Evolutionary conservation across 1,140 invertebrate genomes (phyloP), one percentile per base, ranked within the genome.

Genomic region (Trichomalopsis sarcophagae): DNA sequence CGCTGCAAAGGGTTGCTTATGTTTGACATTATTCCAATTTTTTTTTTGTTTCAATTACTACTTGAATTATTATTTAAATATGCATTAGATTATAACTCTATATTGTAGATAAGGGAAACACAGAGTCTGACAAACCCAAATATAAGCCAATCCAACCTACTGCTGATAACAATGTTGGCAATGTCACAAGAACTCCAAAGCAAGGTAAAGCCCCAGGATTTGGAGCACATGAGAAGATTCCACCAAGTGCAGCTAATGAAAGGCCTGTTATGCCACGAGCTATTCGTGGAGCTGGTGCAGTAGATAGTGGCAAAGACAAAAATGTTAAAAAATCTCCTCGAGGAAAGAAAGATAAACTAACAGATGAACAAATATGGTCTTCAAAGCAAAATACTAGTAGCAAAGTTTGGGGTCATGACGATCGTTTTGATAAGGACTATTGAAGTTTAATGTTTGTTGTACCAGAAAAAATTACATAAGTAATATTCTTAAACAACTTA

Each of bases 341-440:
- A 50, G 73, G 82, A n/a, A 85, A 82, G 68, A 87, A 87, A 50
- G 84, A 87, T 55, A 88, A 88, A 83, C 14, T 85, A 11, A 87
- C 74, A 23, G 86, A 88, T 79, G 78, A 86, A 23, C 69, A 86
- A 81, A 84, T 86, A 44, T 88, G 86, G 86, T 87, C 84, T 10
- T 86, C 81, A 7, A 85, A 87, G 55, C 81, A 84, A 79, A 85
- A 86, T 74, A 86, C 81, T 77, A 79, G 47, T 44, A 87, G 84
- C 74, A 89, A 87, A 62, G 84, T 80, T 69, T 88, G 85, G 86
- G 87, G 86, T 11, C 87, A 88, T 69, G 86, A 88, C 75, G 86
- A 88, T 50, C 76, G 87, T 78, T 89, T 88, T 84, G 84, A 89
- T 21, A 88, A 86, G 50, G 85, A 89, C 69, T 89, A 89, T 82